Percentiles rank a stretch among this genome's conserved stretches.
Conservation (phyloP, 2,797 vertebrate genomes). For the Ataeniobius toweri region DNA sequence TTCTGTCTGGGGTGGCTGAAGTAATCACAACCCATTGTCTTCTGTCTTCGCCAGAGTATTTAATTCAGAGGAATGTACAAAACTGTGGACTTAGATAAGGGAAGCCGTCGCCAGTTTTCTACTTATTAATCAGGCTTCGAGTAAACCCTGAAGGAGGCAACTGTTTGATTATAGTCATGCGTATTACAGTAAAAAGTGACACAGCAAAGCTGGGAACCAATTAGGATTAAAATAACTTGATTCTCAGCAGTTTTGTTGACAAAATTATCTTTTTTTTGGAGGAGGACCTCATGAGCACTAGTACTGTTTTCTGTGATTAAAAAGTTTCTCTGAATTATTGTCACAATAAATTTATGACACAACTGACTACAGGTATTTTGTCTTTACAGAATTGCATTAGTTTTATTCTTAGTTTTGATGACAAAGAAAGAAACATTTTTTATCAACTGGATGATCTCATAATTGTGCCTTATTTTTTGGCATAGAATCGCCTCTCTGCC, state of each 20-base stretch:
- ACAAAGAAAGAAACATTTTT: background rate
- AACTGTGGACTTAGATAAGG: conserved; percentile 6
- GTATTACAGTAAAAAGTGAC: conserved; percentile 28
- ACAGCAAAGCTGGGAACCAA: conserved; percentile 12
- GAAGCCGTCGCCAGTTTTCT: conserved; percentile 28
- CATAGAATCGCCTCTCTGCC: background rate
- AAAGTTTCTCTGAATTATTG: background rate
- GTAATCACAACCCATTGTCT: conserved; percentile 54
- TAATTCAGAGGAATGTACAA: conserved; percentile 31
- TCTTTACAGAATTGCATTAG: background rate
- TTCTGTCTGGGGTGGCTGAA: conserved; percentile 42
- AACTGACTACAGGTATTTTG: background rate
- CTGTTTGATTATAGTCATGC: background rate
- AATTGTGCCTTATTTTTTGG: background rate
- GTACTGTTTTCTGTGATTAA: background rate
- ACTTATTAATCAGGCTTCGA: conserved; percentile 32
- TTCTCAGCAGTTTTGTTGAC: background rate
- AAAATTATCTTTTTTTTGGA: background rate
- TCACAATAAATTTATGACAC: background rate
- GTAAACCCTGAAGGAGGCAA: conserved; percentile 17
- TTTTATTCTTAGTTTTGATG: background rate
- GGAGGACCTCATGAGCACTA: background rate
- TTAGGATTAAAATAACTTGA: background rate
- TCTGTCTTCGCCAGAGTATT: conserved; percentile 15
- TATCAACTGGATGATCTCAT: background rate